Evolutionary conservation across 35 echinoderm and acorn worm species (phyloP).

Genomic region (Apostichopus japonicus): DNA sequence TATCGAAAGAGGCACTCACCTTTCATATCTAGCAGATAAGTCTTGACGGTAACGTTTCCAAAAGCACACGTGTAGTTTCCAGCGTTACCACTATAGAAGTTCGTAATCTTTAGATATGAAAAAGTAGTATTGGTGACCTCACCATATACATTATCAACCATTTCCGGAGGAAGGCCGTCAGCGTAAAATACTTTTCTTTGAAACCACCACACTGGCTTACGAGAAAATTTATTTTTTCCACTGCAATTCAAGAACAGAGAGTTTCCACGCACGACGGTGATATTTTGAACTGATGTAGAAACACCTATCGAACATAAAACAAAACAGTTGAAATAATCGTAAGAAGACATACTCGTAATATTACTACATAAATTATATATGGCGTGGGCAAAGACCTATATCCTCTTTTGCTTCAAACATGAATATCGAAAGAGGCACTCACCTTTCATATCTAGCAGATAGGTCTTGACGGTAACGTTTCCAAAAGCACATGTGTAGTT

Average conservation of each 20-base stretch:
- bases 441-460: too few relatives aligned
- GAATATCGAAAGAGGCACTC: too few relatives aligned
- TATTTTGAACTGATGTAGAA: not conserved
- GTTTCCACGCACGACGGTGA: not conserved
- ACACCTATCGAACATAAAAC: not conserved
- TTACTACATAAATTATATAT: too few relatives aligned
- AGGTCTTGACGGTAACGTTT: too few relatives aligned
- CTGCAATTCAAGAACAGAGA: not conserved
- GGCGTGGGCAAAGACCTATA: too few relatives aligned
- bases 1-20: not conserved
- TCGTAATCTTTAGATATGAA: constrained; percentile 9
- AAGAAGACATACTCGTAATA: too few relatives aligned
- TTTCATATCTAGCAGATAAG: not conserved
- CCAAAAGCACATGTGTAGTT: constrained; percentile 22
- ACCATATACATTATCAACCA: not conserved
- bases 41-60: not conserved
- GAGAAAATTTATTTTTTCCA: not conserved
- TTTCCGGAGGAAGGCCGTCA: not conserved
- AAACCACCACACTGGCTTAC: constrained; percentile 16
- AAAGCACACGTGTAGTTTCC: too few relatives aligned
- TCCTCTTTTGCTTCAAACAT: too few relatives aligned
- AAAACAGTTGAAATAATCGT: too few relatives aligned
- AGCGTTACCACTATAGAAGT: too few relatives aligned
- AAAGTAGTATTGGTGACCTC: not conserved
- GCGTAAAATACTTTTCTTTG: not conserved